Evolutionary conservation across 2,888 invertebrate genomes (phyloP).

Genomic region (Ctena decussata): DNA sequence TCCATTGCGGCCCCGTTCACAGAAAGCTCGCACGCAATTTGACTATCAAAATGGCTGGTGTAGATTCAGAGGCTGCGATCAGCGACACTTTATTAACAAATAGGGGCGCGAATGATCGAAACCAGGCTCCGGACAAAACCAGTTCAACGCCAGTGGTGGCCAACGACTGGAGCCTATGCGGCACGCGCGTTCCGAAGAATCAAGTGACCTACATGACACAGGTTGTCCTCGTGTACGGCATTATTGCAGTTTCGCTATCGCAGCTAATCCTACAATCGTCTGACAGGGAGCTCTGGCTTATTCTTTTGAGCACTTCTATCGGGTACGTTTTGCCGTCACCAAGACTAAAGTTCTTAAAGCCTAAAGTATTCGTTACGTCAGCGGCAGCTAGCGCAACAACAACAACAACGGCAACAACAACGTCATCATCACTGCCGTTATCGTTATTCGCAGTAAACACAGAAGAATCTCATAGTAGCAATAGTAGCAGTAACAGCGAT

Average conservation of each 20-base stretch:
- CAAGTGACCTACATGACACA: slow-evolving; percentile 12
- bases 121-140: not conserved
- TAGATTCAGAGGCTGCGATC: not conserved
- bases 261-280: not conserved
- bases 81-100: not conserved
- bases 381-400: not conserved
- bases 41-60: not conserved
- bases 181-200: not conserved
- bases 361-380: not conserved
- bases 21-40: not conserved
- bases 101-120: not conserved
- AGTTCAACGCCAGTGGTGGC: not conserved
- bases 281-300: slow-evolving; percentile 14
- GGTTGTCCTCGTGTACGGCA: not conserved
- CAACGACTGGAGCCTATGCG: slow-evolving; percentile 4
- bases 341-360: slow-evolving; percentile 1
- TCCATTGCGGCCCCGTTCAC: no score
- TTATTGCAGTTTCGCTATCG: not conserved
- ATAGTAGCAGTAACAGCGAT: no score
- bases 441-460: not conserved
- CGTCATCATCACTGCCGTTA: not conserved
- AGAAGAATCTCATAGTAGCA: no score
- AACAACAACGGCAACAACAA: not conserved
- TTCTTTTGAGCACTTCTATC: slow-evolving; percentile 8
- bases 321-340: slow-evolving; percentile 18